These are phyloP conservation scores for Cynopterus sphinx DNA, from an alignment of 2,797 vertebrate species.

Conservation along the genomic window DNA sequence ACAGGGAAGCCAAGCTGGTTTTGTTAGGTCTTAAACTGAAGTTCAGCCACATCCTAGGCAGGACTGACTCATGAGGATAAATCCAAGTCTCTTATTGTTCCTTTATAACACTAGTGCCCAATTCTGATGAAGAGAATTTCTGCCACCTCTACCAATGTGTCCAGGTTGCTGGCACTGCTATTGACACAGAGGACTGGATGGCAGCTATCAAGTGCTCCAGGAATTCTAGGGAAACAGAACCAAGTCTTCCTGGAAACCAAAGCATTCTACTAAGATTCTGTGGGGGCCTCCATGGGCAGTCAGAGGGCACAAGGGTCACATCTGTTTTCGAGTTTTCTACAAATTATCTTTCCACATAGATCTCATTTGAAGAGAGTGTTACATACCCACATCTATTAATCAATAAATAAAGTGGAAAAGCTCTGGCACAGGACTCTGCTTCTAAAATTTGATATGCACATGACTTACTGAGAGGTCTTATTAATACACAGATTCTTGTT, in stretches of 20 bases:
- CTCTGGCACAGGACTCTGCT: not conserved
- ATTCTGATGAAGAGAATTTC: not conserved
- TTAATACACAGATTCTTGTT: not conserved
- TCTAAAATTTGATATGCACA: fast-evolving
- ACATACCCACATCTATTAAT: not conserved
- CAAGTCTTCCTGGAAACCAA: not conserved
- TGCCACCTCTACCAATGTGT: not conserved
- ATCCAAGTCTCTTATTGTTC: not conserved
- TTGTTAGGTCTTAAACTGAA: not conserved
- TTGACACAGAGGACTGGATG: not conserved
- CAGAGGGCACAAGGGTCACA: not conserved
- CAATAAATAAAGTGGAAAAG: not conserved
- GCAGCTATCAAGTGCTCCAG: fast-evolving
- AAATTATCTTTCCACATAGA: not conserved
- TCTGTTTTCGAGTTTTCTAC: not conserved
- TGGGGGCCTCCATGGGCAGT: fast-evolving
- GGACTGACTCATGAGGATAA: not conserved
- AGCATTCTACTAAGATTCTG: not conserved
- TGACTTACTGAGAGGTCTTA: not conserved
- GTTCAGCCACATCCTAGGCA: not conserved
- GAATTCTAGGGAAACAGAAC: not conserved
- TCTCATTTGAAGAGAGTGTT: not conserved
- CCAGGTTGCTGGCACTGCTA: not conserved
- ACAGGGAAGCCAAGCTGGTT: not conserved
- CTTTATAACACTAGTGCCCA: not conserved